phyloP scores from a whole-genome alignment of 2,888 invertebrate genomes.

The Labia minor region DNA sequence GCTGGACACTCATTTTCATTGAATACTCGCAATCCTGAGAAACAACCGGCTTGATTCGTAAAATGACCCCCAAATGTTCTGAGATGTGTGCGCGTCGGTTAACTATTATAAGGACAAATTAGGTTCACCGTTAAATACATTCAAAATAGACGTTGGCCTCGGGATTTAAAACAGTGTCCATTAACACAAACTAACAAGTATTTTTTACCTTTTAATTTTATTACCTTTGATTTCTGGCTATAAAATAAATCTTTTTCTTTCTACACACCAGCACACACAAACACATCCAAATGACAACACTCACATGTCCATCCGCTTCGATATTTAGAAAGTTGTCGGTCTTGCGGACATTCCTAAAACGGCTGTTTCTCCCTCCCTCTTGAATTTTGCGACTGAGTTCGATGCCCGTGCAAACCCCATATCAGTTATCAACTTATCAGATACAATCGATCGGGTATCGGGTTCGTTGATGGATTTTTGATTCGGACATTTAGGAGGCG shows the following conservation, averaged over 20 bases:
- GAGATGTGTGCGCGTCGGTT: no score
- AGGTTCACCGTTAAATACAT: constrained; percentile 1
- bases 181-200: background rate
- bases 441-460: no score
- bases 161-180: constrained; percentile 8
- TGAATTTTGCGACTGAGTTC: background rate
- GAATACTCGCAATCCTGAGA: background rate
- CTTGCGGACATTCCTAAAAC: background rate
- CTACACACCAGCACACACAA: background rate
- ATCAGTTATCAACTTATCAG: background rate
- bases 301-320: constrained; percentile 4
- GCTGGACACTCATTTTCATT: background rate
- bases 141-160: constrained; percentile 5
- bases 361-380: background rate
- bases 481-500: no score
- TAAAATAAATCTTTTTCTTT: constrained; percentile 8
- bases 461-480: no score
- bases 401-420: background rate
- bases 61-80: no score
- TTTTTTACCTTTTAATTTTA: constrained; percentile 13
- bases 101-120: no score
- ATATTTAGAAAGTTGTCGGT: constrained; percentile 13
- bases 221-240: constrained; percentile 7
- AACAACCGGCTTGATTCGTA: no score
- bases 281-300: background rate